Base-by-base conservation (phyloP, 2,888 invertebrate species). In the Drosophila sordidapex region DNA sequence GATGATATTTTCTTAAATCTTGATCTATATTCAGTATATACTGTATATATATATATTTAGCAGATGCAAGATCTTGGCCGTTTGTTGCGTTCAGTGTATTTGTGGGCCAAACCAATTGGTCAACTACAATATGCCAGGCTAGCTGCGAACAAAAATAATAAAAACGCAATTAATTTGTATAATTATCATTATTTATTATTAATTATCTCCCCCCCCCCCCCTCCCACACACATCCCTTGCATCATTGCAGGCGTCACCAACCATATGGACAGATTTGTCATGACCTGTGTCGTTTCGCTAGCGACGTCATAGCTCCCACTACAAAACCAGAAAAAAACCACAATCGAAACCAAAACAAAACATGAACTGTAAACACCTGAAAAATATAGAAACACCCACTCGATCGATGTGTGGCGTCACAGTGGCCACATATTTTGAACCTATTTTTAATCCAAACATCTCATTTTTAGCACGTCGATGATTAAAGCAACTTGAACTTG, bases 331-430 rank as follows among this genome's bases (percentile, higher is more conserved):
- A 25, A 48, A 13, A 29, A 21, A 57, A 15, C 29, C 46, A 46
- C 46, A 25, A 15, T 7, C 46, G 21, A 43, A 43, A 31, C 27
- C 27, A 49, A 29, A 40, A 48, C 48, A 60, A 43, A 27, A 43
- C 27, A 56, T 13, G 33, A 54, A 59, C 27, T 62, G 79, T 76
- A 76, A 76, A 76, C 76, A 74, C 43, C 76, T 65, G 46, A 18
- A 43, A 13, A 29, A 38, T 25, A 27, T 29, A 25, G 46, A 1
- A 57, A 61, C 62, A 52, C 76, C 79, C 69, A 79, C 78, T 40
- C 78, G 46, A 29, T 40, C 78, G 46, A 21, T 52, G 40, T 29
- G 58, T 76, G 74, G 59, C 79, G 76, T 74, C 79, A 70, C 38
- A 38, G 13, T 40, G 11, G 40, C 46, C 64, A 64, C 11, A 71